Evolutionary conservation across 2,113 vertebrate species (phyloP).

Genomic region (Callithrix jacchus): DNA sequence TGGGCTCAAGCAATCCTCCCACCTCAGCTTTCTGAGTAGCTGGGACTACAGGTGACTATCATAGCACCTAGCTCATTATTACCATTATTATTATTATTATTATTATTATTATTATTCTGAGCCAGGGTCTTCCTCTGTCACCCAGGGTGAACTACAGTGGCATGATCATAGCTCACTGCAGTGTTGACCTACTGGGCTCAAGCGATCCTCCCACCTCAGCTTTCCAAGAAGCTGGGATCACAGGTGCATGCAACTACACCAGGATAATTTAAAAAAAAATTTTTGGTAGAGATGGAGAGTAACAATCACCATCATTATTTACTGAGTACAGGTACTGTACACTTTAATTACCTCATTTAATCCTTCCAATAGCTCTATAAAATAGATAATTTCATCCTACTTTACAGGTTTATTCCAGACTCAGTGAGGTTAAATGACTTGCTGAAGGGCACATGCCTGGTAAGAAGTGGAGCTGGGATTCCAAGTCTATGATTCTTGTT

Average conservation of each 20-base stretch:
- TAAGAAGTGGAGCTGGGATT: neutral
- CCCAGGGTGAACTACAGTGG: no score
- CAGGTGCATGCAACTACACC: no score
- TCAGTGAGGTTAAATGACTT: neutral
- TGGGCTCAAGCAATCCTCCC: neutral
- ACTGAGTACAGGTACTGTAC: neutral
- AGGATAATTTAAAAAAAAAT: no score
- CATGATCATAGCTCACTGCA: no score
- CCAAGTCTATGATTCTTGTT: neutral
- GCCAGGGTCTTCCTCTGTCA: no score
- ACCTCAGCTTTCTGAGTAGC: neutral
- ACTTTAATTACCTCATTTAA: slow-evolving; percentile 23
- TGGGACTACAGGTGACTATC: neutral
- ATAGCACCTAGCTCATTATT: neutral
- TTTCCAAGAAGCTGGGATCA: no score
- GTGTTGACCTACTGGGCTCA: no score
- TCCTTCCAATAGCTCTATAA: neutral
- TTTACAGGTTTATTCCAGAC: neutral
- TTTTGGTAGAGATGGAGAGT: neutral
- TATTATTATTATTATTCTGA: no score
- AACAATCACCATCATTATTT: neutral
- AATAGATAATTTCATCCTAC: neutral
- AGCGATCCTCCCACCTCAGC: no score
- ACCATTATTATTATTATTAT: neutral
- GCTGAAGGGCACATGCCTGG: neutral